Evolutionary conservation across 1,140 invertebrate species (phyloP).

Genomic region (Orchestia grillus): DNA sequence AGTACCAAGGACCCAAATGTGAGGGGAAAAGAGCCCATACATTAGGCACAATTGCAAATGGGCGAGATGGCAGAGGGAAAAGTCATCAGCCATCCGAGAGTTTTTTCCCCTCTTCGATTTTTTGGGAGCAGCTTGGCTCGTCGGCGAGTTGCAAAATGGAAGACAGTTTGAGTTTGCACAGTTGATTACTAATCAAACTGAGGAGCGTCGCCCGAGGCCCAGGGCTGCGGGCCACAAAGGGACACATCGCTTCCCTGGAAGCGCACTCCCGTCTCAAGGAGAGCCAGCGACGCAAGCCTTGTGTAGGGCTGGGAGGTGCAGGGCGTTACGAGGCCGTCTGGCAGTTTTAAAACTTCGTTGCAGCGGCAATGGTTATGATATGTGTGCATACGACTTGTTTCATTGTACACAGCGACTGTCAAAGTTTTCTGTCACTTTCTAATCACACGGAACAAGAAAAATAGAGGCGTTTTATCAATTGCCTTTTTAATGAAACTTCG

Average conservation of each 20-base stretch:
- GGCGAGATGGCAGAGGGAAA: background rate
- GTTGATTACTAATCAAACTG: conserved; percentile 48
- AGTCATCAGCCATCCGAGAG: conserved; percentile 39
- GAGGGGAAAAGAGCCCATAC: conserved; percentile 11
- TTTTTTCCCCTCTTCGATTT: conserved; percentile 14
- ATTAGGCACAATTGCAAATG: conserved; percentile 44
- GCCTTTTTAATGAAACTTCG: too few relatives aligned
- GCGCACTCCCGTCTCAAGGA: background rate
- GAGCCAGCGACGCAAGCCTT: background rate
- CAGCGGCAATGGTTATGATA: too few relatives aligned
- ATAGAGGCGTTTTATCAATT: too few relatives aligned
- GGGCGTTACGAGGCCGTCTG: background rate
- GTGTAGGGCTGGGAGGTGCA: background rate
- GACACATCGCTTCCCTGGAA: background rate
- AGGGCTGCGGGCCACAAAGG: background rate
- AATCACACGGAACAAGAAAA: too few relatives aligned
- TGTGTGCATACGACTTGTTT: too few relatives aligned
- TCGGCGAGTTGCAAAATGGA: conserved; percentile 42
- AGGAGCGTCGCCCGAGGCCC: background rate
- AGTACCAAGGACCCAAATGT: background rate
- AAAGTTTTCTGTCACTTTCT: too few relatives aligned
- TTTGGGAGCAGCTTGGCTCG: background rate
- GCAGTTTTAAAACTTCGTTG: too few relatives aligned
- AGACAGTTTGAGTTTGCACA: conserved; percentile 45
- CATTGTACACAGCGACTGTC: too few relatives aligned